Percentiles rank a stretch among this genome's conserved stretches.
Conservation (phyloP, 2,797 vertebrate genomes). For the Oryzias dopingdopingensis region DNA sequence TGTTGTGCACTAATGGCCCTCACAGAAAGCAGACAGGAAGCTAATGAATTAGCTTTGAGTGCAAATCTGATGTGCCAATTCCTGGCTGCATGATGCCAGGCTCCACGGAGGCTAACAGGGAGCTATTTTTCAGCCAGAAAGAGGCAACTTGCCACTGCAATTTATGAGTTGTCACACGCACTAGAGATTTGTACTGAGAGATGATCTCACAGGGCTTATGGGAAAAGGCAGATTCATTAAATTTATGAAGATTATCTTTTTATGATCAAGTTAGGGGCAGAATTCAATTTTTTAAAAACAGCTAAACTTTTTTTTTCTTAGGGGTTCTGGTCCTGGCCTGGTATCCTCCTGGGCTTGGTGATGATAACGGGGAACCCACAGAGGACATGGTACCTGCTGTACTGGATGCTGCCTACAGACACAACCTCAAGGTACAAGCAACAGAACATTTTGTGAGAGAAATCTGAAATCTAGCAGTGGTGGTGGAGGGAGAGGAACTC, state of each 20-base stretch:
- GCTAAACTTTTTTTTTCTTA: slow-evolving; percentile 36
- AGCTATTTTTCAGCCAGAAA: slow-evolving; percentile 34
- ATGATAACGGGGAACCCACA: slow-evolving; percentile 84
- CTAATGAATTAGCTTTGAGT: slow-evolving; percentile 54
- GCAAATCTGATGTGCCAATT: slow-evolving; percentile 45
- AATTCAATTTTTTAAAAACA: slow-evolving; percentile 1
- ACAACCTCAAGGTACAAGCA: slow-evolving; percentile 85
- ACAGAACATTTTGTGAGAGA: slow-evolving; percentile 25
- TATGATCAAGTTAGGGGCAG: too few relatives aligned
- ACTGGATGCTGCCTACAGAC: slow-evolving; percentile 85
- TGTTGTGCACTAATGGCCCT: slow-evolving; percentile 44
- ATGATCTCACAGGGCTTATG: slow-evolving; percentile 34
- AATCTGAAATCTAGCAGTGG: background rate
- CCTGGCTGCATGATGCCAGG: slow-evolving; percentile 27
- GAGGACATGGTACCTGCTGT: slow-evolving; percentile 87
- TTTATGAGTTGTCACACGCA: slow-evolving; percentile 49
- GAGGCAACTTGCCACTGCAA: slow-evolving; percentile 31
- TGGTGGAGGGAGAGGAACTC: background rate
- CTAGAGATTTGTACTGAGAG: slow-evolving; percentile 29
- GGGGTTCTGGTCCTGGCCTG: slow-evolving; percentile 88
- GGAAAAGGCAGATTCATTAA: slow-evolving; percentile 32
- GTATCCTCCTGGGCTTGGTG: slow-evolving; percentile 86
- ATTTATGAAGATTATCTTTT: background rate
- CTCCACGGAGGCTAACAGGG: slow-evolving; percentile 19
- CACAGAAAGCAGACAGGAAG: slow-evolving; percentile 22